Base-by-base conservation (phyloP, 1,140 invertebrate genomes). In the Tyrophagus putrescentiae region DNA sequence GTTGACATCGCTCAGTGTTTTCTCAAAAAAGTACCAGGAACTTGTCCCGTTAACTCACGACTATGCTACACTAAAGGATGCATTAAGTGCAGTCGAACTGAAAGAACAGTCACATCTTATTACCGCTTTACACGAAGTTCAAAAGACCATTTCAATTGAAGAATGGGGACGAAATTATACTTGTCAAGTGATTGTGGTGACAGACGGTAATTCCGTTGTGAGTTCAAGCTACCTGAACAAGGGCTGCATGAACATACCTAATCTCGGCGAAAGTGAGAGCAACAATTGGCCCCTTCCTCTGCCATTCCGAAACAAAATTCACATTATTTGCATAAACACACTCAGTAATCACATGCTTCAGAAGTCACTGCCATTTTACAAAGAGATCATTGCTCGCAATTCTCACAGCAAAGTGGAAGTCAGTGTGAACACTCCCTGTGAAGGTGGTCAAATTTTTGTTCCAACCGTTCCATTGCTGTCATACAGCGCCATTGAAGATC, bases 11-110 rank as follows among this genome's bases (percentile, higher is more conserved):
- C 71, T 95, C 72, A 74, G 83, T 57, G 76, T 82, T 0, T 93
- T 85, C 70, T 87, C 86, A 3, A n/a, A n/a, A n/a, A n/a, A n/a
- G n/a, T n/a, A n/a, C n/a, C n/a, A n/a, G 85, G 84, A 11, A 67
- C 79, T 0, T 84, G 81, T 70, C 85, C 91, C 78, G 23, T 92
- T 92, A 68, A 92, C 87, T 0, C 74, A 88, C 67, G 87, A 93
- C 67, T 87, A 84, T 74, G 84, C 85, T 60, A 71, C 71, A 5
- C 82, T 93, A 57, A 81, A 82, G 68, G 71, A 73, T 23, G 83
- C 84, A 67, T 68, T 92, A 9, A 77, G 78, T 63, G 78, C 77
- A 59, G 73, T 88, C 7, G 84, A 87, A 65, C 82, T 85, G 68
- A 84, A 81, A 71, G 87, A 90, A 65, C 86, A 85, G 71, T 88